phyloP scores from a whole-genome alignment of 2,113 vertebrate species.

The Tetraodon nigroviridis region DNA sequence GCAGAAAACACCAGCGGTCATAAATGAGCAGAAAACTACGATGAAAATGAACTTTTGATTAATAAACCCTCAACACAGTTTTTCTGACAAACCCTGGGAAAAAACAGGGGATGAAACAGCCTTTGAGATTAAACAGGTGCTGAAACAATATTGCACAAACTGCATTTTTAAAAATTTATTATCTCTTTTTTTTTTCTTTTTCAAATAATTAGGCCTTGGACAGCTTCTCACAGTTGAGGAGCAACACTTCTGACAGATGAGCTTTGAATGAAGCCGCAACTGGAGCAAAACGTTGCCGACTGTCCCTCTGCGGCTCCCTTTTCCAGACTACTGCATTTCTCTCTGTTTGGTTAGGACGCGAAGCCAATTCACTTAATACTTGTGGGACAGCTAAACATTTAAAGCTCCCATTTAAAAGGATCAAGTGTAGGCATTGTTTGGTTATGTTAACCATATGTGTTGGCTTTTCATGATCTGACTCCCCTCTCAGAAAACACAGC shows the following conservation, averaged over 20 bases:
- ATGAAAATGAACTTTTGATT: constrained; percentile 13
- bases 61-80: constrained; percentile 8
- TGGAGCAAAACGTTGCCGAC: constrained; percentile 61
- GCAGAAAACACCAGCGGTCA: constrained; percentile 7
- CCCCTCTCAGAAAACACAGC: constrained; percentile 59
- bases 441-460: constrained; percentile 79
- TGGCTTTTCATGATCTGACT: constrained; percentile 70
- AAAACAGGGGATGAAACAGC: constrained; percentile 36
- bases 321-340: constrained; percentile 70
- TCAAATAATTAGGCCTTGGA: constrained; percentile 59
- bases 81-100: constrained; percentile 16
- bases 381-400: constrained; percentile 72
- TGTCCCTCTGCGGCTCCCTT: constrained; percentile 51
- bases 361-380: constrained; percentile 69
- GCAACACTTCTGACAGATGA: constrained; percentile 57
- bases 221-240: constrained; percentile 39
- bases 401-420: constrained; percentile 73
- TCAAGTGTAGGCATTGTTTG: constrained; percentile 76
- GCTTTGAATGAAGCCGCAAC: constrained; percentile 51
- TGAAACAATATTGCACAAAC: constrained; percentile 14
- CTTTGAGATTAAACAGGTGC: constrained; percentile 50
- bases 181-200: background rate
- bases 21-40: background rate
- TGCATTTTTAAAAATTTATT: too few species aligned
- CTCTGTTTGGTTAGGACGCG: constrained; percentile 70